phyloP scores from a whole-genome alignment of 2,888 invertebrate species.

The Dryobota labecula region DNA sequence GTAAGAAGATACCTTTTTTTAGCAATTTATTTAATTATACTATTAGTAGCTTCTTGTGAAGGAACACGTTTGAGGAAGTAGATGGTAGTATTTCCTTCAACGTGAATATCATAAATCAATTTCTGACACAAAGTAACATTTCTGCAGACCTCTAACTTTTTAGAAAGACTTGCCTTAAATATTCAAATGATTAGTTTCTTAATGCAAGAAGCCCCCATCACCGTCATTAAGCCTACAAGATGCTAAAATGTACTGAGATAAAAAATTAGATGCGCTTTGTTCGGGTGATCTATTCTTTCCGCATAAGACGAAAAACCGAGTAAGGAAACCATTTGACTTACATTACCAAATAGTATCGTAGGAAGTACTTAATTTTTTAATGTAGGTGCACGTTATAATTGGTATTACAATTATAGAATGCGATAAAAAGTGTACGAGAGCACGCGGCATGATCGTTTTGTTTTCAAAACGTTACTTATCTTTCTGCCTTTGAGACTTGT shows the following conservation, averaged over 20 bases:
- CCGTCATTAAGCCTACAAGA: background rate
- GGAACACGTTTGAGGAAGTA: background rate
- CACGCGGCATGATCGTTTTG: background rate
- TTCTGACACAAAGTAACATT: background rate
- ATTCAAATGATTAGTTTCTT: background rate
- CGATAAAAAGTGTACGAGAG: conserved; percentile 22
- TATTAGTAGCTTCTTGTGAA: background rate
- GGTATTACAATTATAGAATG: conserved; percentile 15
- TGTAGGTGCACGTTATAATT: conserved; percentile 9
- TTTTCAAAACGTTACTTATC: conserved; percentile 9
- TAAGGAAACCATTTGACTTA: conserved; percentile 22
- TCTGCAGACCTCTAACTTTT: background rate
- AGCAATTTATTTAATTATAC: background rate
- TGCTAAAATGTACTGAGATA: background rate
- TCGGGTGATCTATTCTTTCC: background rate
- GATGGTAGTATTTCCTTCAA: too few species aligned
- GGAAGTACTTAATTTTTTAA: conserved; percentile 17
- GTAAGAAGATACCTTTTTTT: conserved; percentile 84
- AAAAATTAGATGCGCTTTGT: background rate
- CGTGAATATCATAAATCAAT: too few species aligned
- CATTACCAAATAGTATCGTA: background rate
- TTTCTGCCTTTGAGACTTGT: conserved; percentile 1
- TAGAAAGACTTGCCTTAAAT: background rate
- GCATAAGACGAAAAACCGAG: background rate
- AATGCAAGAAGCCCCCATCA: background rate